phyloP scores from a whole-genome alignment of 2,113 vertebrate species.

The Hippocampus abdominalis region DNA sequence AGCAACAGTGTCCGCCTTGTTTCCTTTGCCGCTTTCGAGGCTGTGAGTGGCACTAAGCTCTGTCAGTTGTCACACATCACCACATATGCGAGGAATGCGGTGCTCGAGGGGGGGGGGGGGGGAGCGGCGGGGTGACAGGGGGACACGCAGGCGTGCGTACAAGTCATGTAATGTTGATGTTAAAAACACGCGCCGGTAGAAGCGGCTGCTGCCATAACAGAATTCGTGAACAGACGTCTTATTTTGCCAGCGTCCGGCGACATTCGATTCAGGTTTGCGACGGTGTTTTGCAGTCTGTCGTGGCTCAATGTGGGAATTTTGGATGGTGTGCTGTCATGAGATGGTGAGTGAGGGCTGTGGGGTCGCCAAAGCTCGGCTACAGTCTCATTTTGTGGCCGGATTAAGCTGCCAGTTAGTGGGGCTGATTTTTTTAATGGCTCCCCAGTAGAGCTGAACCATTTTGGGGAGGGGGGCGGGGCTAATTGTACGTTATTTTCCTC shows the following conservation, averaged over 20 bases:
- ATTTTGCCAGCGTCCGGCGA: conserved; percentile 25
- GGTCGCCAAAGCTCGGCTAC: conserved; percentile 59
- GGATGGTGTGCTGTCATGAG: conserved; percentile 35
- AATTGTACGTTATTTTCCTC: too few relatives aligned
- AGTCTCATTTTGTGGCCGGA: conserved; percentile 54
- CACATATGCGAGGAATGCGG: conserved; percentile 49
- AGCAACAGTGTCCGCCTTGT: conserved; percentile 39
- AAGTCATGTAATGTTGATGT: conserved; percentile 24
- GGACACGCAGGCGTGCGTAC: conserved; percentile 46
- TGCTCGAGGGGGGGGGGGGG: conserved; percentile 21
- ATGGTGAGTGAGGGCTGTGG: conserved; percentile 45
- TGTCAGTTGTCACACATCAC: conserved; percentile 65
- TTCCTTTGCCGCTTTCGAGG: conserved; percentile 46
- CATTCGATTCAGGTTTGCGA: conserved; percentile 41
- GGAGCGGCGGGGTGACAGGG: conserved; percentile 33
- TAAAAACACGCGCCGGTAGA: conserved; percentile 44
- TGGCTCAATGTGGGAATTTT: conserved; percentile 38
- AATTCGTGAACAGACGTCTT: conserved; percentile 34
- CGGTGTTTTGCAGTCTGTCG: conserved; percentile 22
- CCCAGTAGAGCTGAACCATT: conserved; percentile 9
- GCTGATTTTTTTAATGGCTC: conserved; percentile 55
- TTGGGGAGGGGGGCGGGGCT: too few relatives aligned
- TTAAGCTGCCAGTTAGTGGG: conserved; percentile 48
- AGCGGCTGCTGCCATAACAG: conserved; percentile 50
- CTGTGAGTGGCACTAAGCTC: conserved; percentile 59